phyloP scores from a whole-genome alignment of 2,888 invertebrate species.

The Tetramorium bicarinatum region DNA sequence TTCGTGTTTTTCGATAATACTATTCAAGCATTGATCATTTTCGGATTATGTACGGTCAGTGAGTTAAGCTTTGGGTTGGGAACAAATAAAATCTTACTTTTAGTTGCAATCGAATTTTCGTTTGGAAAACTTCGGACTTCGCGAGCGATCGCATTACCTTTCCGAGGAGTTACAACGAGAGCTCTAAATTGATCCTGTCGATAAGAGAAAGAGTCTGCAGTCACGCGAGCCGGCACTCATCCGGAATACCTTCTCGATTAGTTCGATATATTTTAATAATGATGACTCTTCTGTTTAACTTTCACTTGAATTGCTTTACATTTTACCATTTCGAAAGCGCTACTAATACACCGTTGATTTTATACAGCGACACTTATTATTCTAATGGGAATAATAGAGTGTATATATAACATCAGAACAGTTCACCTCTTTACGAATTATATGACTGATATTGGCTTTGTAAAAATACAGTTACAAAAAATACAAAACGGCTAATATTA shows the following conservation, averaged over 20 bases:
- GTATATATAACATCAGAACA: not conserved
- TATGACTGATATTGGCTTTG: not conserved
- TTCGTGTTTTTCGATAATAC: not conserved
- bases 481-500: not conserved
- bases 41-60: not conserved
- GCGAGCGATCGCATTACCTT: constrained; percentile 41
- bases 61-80: not conserved
- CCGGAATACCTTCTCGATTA: constrained; percentile 37
- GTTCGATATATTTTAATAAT: constrained; percentile 52
- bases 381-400: not conserved
- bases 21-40: constrained; percentile 21
- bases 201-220: constrained; percentile 54
- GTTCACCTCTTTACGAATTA: not conserved
- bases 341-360: constrained; percentile 19
- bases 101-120: not conserved
- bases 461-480: not conserved
- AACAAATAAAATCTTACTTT: constrained; percentile 1
- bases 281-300: constrained; percentile 34
- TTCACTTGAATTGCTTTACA: constrained; percentile 29
- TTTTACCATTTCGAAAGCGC: constrained; percentile 7
- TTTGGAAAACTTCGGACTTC: constrained; percentile 30
- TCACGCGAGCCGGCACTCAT: constrained; percentile 55
- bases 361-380: not conserved
- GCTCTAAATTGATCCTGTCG: constrained; percentile 58
- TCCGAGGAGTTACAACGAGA: constrained; percentile 44